Percentiles rank a stretch among this genome's conserved stretches.
Evolutionary conservation across 2,113 vertebrate genomes (phyloP).

Genomic region (Vidua macroura): DNA sequence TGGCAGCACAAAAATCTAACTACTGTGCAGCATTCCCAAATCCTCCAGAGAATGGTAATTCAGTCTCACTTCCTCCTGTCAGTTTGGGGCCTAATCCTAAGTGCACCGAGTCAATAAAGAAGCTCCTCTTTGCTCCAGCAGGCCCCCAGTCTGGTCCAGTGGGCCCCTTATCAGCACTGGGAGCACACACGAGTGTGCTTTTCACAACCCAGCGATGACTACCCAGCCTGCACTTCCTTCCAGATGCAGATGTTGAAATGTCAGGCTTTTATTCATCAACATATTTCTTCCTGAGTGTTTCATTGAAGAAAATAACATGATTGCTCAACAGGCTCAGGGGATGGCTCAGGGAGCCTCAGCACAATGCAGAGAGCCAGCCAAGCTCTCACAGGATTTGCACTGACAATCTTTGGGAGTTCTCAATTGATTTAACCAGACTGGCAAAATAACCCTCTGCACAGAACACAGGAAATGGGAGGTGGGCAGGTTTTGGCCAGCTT

Average conservation of each 20-base stretch:
- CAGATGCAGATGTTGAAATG: slow-evolving; percentile 57
- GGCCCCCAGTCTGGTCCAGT: neutral
- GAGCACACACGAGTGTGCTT: neutral
- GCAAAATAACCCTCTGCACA: neutral
- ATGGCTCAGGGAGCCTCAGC: slow-evolving; percentile 37
- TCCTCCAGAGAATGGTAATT: neutral
- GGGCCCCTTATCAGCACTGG: neutral
- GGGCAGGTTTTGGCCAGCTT: neutral
- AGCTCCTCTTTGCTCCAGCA: neutral
- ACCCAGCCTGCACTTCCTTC: neutral
- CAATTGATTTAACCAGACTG: neutral
- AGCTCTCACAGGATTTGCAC: slow-evolving; percentile 43
- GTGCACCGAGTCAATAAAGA: neutral
- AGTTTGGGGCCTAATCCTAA: neutral
- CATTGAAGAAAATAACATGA: slow-evolving; percentile 55
- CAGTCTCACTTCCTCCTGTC: neutral
- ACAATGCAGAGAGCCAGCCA: slow-evolving; percentile 19
- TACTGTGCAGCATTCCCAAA: neutral
- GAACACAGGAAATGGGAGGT: neutral
- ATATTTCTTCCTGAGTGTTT: slow-evolving; percentile 49
- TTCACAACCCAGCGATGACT: slow-evolving; percentile 20
- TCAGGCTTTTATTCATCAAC: slow-evolving; percentile 34
- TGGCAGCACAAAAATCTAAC: neutral
- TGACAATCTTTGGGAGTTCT: neutral
- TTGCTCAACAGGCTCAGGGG: slow-evolving; percentile 54